A percentile compares a stretch with the other conserved stretches of the same genome.
These are phyloP conservation scores for Brenthis hecate DNA, from an alignment of 2,888 invertebrate species.

Conservation along the genomic window DNA sequence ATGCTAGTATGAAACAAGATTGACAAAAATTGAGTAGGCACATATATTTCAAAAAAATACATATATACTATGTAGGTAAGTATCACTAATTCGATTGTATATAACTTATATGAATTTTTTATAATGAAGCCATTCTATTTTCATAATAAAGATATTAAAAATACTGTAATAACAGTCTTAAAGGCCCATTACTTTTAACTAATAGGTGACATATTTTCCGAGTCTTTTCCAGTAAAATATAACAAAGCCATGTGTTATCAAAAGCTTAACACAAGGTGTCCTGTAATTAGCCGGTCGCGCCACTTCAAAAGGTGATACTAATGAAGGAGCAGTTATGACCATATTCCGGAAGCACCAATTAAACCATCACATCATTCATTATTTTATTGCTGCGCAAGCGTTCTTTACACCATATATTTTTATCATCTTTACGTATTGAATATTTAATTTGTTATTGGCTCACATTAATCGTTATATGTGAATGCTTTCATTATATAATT, in stretches of 20 bases:
- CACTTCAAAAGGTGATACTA: slow-evolving; percentile 59
- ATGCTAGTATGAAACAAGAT: no score
- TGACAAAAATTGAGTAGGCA: no score
- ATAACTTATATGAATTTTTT: not conserved
- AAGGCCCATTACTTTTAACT: slow-evolving; percentile 18
- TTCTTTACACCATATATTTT: slow-evolving; percentile 23
- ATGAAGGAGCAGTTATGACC: slow-evolving; percentile 55
- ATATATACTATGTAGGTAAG: not conserved
- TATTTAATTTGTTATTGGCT: slow-evolving; percentile 13
- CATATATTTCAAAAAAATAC: not conserved
- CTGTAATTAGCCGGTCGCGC: slow-evolving; percentile 57
- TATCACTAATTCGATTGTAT: not conserved
- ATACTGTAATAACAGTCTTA: slow-evolving; percentile 16
- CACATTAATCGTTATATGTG: slow-evolving; percentile 11
- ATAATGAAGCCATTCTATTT: not conserved
- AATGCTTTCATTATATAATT: slow-evolving; percentile 1
- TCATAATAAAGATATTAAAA: slow-evolving; percentile 13
- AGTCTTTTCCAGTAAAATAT: slow-evolving; percentile 18
- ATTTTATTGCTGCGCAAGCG: slow-evolving; percentile 57
- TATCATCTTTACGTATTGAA: slow-evolving; percentile 16
- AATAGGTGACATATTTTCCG: slow-evolving; percentile 18
- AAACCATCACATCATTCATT: slow-evolving; percentile 72
- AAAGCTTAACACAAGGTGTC: slow-evolving; percentile 55
- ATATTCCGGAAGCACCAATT: slow-evolving; percentile 68
- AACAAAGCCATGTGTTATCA: slow-evolving; percentile 39